phyloP scores from a whole-genome alignment of 2,888 invertebrate species.

The Gastrophysa polygoni region DNA sequence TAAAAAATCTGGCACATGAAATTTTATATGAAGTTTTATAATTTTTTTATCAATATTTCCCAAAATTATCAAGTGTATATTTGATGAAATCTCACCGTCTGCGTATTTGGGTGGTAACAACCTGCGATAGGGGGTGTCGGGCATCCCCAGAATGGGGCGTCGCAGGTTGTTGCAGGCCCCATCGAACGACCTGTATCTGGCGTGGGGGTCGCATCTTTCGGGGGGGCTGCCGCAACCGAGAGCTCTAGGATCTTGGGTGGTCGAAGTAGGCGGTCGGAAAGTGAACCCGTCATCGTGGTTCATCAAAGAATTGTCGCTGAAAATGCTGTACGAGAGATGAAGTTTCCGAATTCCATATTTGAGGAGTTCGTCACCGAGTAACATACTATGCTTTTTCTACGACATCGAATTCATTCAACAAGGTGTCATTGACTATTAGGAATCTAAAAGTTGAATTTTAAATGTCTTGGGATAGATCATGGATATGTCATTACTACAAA shows the following conservation, averaged over 20 bases:
- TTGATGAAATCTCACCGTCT: conserved; percentile 63
- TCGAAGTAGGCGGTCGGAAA: conserved; percentile 1
- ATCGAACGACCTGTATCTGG: conserved; percentile 79
- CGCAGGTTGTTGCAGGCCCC: conserved; percentile 92
- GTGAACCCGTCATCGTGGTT: background rate
- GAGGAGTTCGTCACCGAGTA: too few relatives aligned
- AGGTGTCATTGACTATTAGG: too few relatives aligned
- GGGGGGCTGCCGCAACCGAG: conserved; percentile 41
- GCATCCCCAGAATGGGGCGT: conserved; percentile 80
- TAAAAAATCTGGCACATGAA: too few relatives aligned
- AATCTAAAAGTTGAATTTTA: too few relatives aligned
- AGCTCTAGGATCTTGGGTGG: conserved; percentile 9
- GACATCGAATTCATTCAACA: too few relatives aligned
- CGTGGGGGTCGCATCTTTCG: conserved; percentile 48
- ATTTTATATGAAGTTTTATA: too few relatives aligned
- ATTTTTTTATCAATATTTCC: too few relatives aligned
- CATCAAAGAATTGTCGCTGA: background rate
- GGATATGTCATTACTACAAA: too few relatives aligned
- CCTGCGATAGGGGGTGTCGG: conserved; percentile 73
- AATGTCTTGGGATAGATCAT: too few relatives aligned
- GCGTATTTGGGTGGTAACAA: conserved; percentile 68
- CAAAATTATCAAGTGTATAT: too few relatives aligned
- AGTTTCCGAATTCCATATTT: too few relatives aligned
- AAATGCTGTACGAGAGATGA: background rate
- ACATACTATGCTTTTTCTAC: too few relatives aligned